A percentile compares a stretch with the other conserved stretches of the same genome.
Evolutionary conservation across 1,140 invertebrate genomes (phyloP).

Genomic region (Aphelenchoides fujianensis): DNA sequence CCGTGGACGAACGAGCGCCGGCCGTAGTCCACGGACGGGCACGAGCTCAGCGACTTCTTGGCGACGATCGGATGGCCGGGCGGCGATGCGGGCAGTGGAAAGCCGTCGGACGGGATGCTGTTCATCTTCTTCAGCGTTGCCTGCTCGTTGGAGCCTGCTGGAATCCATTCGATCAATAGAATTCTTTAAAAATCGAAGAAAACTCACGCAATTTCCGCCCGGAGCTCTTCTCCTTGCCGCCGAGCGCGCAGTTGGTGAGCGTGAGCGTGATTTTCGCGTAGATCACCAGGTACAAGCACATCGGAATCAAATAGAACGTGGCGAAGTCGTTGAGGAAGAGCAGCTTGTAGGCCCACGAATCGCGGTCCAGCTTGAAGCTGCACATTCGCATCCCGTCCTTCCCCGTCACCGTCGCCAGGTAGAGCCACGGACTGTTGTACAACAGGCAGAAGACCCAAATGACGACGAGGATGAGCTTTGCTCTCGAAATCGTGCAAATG

Average conservation of each 20-base stretch:
- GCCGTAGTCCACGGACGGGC: background rate
- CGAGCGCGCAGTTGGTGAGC: conserved; percentile 65
- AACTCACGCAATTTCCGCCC: conserved; percentile 20
- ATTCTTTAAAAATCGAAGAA: too few relatives aligned
- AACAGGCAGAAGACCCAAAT: conserved; percentile 61
- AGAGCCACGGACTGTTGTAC: conserved; percentile 62
- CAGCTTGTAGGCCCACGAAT: conserved; percentile 58
- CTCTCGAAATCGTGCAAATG: conserved; percentile 62
- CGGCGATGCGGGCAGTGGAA: too few relatives aligned
- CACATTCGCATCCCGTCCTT: conserved; percentile 38
- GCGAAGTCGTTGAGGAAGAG: conserved; percentile 46
- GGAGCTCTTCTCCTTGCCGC: background rate
- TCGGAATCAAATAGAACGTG: conserved; percentile 57
- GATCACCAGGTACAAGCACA: conserved; percentile 60
- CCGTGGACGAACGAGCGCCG: conserved; percentile 7
- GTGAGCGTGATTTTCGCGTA: conserved; percentile 64
- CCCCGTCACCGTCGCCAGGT: conserved; percentile 55
- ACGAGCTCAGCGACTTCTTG: background rate
- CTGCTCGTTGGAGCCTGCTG: too few relatives aligned
- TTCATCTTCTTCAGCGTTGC: too few relatives aligned
- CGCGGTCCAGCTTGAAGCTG: conserved; percentile 50
- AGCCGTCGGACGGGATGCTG: too few relatives aligned
- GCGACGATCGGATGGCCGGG: too few relatives aligned
- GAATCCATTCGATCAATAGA: too few relatives aligned
- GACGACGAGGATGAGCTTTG: conserved; percentile 57